These are phyloP conservation scores for Neocrepidodera transversa DNA, from an alignment of 2,888 invertebrate genomes.

Conservation along the genomic window DNA sequence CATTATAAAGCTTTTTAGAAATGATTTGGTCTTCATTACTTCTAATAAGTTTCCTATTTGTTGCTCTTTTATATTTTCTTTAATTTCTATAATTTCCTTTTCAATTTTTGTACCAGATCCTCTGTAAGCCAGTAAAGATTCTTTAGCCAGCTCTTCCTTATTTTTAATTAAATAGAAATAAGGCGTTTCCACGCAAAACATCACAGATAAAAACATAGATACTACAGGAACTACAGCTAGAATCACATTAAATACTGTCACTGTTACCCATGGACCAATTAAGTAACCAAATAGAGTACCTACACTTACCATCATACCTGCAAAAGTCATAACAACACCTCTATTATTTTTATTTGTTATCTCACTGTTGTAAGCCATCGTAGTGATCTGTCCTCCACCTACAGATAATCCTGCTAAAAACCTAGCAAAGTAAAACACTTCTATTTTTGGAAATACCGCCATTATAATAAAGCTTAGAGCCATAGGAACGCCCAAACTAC, in stretches of 20 bases:
- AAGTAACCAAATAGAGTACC: constrained; percentile 74
- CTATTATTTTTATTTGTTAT: constrained; percentile 80
- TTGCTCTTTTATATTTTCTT: constrained; percentile 22
- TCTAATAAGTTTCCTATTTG: constrained; percentile 14
- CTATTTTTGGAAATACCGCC: constrained; percentile 62
- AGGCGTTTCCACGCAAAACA: constrained; percentile 85
- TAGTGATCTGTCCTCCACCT: constrained; percentile 73
- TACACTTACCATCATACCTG: constrained; percentile 74
- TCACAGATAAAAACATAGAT: constrained; percentile 67
- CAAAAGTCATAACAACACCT: constrained; percentile 81
- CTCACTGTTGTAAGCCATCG: constrained; percentile 88
- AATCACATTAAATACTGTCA: constrained; percentile 68
- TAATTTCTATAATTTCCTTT: constrained; percentile 27
- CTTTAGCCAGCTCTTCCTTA: constrained; percentile 67
- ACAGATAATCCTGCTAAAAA: constrained; percentile 70
- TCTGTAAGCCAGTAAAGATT: constrained; percentile 61
- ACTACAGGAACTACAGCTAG: constrained; percentile 61
- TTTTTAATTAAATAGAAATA: constrained; percentile 71
- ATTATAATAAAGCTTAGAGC: constrained; percentile 73
- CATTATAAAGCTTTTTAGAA: constrained; percentile 78
- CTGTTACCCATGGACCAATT: constrained; percentile 75
- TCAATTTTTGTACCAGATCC: constrained; percentile 5
- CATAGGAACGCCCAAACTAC: constrained; percentile 71
- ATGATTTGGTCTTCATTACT: constrained; percentile 60
- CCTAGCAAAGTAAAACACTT: constrained; percentile 65